Evolutionary conservation across 1,140 invertebrate genomes (phyloP), one percentile per base, ranked within the genome.

Genomic region (Grapholita molesta): DNA sequence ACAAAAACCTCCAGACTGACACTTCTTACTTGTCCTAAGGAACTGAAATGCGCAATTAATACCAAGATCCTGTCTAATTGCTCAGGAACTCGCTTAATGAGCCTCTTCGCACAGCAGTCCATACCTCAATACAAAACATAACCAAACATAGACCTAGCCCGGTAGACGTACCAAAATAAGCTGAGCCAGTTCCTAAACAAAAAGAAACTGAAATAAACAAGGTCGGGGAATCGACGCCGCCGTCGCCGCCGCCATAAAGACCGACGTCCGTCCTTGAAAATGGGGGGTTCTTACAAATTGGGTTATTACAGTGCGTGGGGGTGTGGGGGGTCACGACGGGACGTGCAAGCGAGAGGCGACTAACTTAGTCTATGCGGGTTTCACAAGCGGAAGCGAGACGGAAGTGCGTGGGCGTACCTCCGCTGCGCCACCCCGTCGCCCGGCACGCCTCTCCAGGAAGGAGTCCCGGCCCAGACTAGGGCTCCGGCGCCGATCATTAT

Each of bases 141-240:
- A n/a, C n/a, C n/a, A n/a, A n/a, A 80, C 69, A 70, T 70, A 71
- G 77, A 70, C 78, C 83, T 79, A 70, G 76, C 77, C 75, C 70
- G 79, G 77, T 78, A 79, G 76, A 73, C 71, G 79, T 79, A 85
- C 83, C 75, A 85, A 88, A 90, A 89, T 89, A 89, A 89, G 86
- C 86, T 85, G 82, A 85, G 85, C 79, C 78, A 82, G 87, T 91
- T 90, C 85, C 88, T 87, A 91, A 91, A 91, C 89, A 91, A 91
- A 90, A 91, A 89, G 89, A 89, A 91, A 89, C 82, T 89, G 87
- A 88, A 91, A 91, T 89, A 91, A 91, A 91, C 87, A 91, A 91
- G 89, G 86, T 88, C 86, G 86, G 82, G 74, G 84, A 89, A 88
- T 90, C 86, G 88, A 89, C 89, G 85, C 83, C 86, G 87, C 82